phyloP scores from a whole-genome alignment of 2,888 invertebrate species.

The Eupithecia dodoneata region DNA sequence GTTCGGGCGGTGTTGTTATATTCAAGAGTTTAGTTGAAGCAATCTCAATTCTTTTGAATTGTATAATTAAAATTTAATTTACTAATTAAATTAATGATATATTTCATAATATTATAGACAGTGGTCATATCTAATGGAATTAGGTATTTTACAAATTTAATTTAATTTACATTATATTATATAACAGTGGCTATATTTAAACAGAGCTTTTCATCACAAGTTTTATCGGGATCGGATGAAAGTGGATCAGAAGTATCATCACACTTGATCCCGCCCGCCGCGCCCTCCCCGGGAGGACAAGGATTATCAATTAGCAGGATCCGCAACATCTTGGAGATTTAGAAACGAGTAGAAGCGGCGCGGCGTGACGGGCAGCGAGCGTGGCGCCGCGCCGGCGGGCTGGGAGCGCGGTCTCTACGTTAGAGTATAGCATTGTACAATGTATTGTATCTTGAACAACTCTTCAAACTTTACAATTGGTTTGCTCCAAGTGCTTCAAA shows the following conservation, averaged over 20 bases:
- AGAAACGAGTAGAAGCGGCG: neutral
- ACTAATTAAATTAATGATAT: no score
- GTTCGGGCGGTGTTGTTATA: no score
- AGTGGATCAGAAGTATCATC: slow-evolving; percentile 30
- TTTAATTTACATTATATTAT: no score
- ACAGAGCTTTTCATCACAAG: neutral
- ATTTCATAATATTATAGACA: no score
- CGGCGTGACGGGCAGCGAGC: neutral
- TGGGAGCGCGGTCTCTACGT: neutral
- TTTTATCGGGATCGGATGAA: slow-evolving; percentile 15
- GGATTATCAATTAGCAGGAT: slow-evolving; percentile 41
- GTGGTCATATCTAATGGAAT: no score
- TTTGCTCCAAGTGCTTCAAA: neutral
- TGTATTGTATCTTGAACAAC: neutral
- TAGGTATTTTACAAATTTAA: no score
- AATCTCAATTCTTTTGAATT: no score
- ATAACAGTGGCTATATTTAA: no score
- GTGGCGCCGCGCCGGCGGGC: neutral
- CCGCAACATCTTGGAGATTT: slow-evolving; percentile 19
- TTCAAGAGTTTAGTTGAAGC: no score
- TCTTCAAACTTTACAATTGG: neutral
- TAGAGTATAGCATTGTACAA: neutral
- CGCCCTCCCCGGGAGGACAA: slow-evolving; percentile 26
- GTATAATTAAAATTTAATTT: no score
- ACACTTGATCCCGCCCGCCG: slow-evolving; percentile 13